phyloP scores from a whole-genome alignment of 2,113 vertebrate species.

The Uria aalge region DNA sequence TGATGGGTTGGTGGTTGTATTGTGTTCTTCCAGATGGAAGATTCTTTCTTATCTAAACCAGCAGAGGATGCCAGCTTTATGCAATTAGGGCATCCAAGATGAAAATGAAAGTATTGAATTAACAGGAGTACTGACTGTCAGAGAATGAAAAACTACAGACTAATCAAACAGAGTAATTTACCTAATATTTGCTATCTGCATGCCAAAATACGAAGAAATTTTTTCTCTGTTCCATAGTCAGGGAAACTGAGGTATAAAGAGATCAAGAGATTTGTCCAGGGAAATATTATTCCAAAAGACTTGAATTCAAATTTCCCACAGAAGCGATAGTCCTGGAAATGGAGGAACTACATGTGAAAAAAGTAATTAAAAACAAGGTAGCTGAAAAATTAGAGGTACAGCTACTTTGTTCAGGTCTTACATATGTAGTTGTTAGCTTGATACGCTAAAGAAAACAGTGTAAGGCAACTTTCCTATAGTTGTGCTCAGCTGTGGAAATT shows the following conservation, averaged over 20 bases:
- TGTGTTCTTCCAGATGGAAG: background rate
- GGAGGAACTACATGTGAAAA: background rate
- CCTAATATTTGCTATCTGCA: background rate
- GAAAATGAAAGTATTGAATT: background rate
- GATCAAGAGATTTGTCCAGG: background rate
- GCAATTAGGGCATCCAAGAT: background rate
- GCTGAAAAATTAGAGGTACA: background rate
- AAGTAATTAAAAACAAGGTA: background rate
- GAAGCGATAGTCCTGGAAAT: background rate
- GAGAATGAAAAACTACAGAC: background rate
- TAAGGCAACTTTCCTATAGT: background rate
- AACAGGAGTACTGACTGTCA: background rate
- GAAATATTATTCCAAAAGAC: background rate
- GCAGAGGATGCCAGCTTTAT: background rate
- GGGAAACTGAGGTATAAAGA: background rate
- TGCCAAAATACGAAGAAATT: background rate
- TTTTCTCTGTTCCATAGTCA: background rate
- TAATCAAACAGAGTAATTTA: background rate
- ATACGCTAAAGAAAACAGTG: background rate
- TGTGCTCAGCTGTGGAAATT: background rate
- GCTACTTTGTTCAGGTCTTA: background rate
- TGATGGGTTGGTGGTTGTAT: background rate
- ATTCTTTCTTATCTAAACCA: background rate
- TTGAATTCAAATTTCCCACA: background rate
- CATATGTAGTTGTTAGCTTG: background rate